These are phyloP conservation scores for Silurus meridionalis DNA, from an alignment of 2,113 vertebrate genomes.

Conservation along the genomic window DNA sequence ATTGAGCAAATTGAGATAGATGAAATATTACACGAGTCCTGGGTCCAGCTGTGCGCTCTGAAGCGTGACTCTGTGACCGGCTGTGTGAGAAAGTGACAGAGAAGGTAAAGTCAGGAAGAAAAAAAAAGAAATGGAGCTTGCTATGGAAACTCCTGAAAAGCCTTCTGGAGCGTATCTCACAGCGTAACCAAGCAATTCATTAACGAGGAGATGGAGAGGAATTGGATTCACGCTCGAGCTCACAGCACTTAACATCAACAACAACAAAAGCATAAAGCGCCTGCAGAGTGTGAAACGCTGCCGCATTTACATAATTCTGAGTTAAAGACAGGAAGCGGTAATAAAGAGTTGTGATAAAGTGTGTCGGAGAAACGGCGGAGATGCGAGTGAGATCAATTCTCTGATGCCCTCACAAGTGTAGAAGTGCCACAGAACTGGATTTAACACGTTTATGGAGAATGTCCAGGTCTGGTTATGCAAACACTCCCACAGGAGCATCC, in stretches of 20 bases:
- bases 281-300: slow-evolving; percentile 60
- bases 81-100: slow-evolving; percentile 15
- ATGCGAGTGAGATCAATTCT: slow-evolving; percentile 63
- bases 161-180: slow-evolving; percentile 62
- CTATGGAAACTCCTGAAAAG: slow-evolving; percentile 29
- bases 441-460: slow-evolving; percentile 65
- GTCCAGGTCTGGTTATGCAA: slow-evolving; percentile 54
- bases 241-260: slow-evolving; percentile 37
- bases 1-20: slow-evolving; percentile 21
- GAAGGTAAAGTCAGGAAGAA: slow-evolving; percentile 56
- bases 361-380: slow-evolving; percentile 52
- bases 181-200: slow-evolving; percentile 72
- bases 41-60: slow-evolving; percentile 12
- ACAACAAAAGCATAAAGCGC: slow-evolving; percentile 64
- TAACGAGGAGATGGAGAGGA: slow-evolving; percentile 67
- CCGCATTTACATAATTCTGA: slow-evolving; percentile 72
- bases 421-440: slow-evolving; percentile 65
- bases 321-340: slow-evolving; percentile 58
- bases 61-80: slow-evolving; percentile 21
- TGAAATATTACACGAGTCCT: neutral
- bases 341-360: slow-evolving; percentile 75
- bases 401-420: slow-evolving; percentile 57
- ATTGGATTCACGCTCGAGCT: slow-evolving; percentile 71
- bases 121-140: neutral
- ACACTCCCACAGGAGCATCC: slow-evolving; percentile 19